Conservation (phyloP, 2,797 vertebrate genomes). For the Amazonetta brasiliensis region DNA sequence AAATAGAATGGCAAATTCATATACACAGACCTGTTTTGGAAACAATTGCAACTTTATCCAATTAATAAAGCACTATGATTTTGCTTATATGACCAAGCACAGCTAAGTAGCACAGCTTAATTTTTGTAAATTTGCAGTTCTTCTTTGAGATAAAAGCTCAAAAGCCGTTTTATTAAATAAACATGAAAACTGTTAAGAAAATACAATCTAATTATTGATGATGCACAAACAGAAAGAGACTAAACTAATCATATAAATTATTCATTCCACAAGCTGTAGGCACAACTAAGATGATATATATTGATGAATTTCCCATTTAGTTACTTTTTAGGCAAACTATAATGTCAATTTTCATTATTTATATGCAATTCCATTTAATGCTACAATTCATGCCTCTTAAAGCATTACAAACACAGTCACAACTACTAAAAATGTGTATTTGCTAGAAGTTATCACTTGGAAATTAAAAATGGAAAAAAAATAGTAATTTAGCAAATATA, state of each 20-base stretch:
- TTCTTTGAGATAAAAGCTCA: not conserved
- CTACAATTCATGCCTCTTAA: not conserved
- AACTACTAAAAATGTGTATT: not conserved
- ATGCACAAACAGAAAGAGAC: not conserved
- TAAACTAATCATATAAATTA: not conserved
- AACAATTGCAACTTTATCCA: not conserved
- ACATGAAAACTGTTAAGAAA: not conserved
- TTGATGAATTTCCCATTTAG: not conserved
- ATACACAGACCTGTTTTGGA: not conserved
- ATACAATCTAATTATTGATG: slow-evolving; percentile 11
- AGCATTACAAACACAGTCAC: not conserved
- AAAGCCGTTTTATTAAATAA: slow-evolving; percentile 22
- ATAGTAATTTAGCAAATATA: not conserved
- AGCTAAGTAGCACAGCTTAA: not conserved
- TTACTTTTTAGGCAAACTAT: slow-evolving; percentile 5
- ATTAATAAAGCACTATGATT: not conserved
- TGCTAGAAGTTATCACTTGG: not conserved
- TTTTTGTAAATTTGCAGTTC: not conserved
- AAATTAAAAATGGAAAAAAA: not conserved
- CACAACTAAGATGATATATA: not conserved
- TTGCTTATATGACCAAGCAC: not conserved
- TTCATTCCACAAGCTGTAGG: not conserved
- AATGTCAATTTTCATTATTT: not conserved
- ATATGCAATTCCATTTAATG: not conserved
- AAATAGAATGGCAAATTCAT: not conserved